phyloP scores from a whole-genome alignment of 2,888 invertebrate species.

The Deilephila elpenor region DNA sequence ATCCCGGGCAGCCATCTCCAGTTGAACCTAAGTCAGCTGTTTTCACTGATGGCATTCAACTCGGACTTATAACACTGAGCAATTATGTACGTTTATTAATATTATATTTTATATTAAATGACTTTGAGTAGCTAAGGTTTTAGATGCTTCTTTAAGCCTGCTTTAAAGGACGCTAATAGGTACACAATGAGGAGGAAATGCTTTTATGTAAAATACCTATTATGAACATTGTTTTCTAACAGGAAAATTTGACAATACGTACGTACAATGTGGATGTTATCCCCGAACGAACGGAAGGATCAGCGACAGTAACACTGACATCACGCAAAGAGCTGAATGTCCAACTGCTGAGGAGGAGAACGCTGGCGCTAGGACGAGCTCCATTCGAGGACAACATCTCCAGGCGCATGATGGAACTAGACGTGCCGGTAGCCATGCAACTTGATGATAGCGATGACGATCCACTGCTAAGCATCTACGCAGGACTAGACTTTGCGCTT shows the following conservation, averaged over 20 bases:
- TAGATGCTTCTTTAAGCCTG: no score
- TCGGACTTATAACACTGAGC: constrained; percentile 80
- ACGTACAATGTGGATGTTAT: constrained; percentile 66
- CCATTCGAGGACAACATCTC: constrained; percentile 70
- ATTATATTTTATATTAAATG: no score
- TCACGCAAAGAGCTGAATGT: constrained; percentile 68
- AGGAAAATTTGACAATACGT: constrained; percentile 74
- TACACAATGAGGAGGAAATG: no score
- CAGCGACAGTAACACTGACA: constrained; percentile 53
- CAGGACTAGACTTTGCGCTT: constrained; percentile 96
- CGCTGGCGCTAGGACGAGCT: constrained; percentile 69
- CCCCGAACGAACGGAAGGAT: constrained; percentile 52
- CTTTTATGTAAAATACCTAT: no score
- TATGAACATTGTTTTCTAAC: constrained; percentile 15
- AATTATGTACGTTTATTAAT: constrained; percentile 65
- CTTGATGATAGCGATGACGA: constrained; percentile 88
- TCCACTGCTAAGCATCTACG: constrained; percentile 90
- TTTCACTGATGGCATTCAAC: constrained; percentile 76
- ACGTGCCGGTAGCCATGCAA: constrained; percentile 83
- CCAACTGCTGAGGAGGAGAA: constrained; percentile 70
- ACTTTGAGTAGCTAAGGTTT: no score
- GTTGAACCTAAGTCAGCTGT: constrained; percentile 72
- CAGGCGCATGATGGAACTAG: constrained; percentile 66
- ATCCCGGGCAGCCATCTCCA: constrained; percentile 61
- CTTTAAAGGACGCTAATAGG: no score